Base-by-base conservation (phyloP, 2,113 vertebrate genomes). In the Channa maculata region DNA sequence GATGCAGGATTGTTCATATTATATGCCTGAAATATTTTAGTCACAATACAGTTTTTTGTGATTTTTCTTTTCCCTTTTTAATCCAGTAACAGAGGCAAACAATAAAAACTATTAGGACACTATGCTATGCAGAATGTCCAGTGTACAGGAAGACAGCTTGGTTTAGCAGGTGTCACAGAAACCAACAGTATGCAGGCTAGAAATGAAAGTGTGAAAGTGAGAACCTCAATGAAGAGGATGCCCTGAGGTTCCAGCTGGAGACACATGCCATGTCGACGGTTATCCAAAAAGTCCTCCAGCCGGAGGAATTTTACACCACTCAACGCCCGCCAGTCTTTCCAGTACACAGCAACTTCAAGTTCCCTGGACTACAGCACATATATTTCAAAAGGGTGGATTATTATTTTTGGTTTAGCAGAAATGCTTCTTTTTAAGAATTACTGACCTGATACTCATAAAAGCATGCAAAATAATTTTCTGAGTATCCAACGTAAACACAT, bases 271-370 rank as follows among this genome's bases (percentile, higher is more conserved):
- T 96, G 96, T 14, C 95, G 90, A 34, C 92, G 91, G 1, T 97
- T 97, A 80, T 97, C 96, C 57, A 98, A 94, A 82, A 97, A 97
- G 81, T 97, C 96, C 78, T 97, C 97, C 24, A 98, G 88, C 33
- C 95, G 94, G 86, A 98, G 80, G 59, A 97, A 97, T 76, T 95
- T 95, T 71, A 98, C 87, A 0, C 94, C 97, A 9, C 96, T 95
- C 0, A 98, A 83, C 3, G 95, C 94, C 45, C 96, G 89, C 96
- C 96, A 97, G 88, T 97, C 97, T 10, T 89, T 93, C 96, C 97
- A 96, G 36, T 89, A 96, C 52, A 96, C 77, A 0, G 93, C 91
- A 0, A 98, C 90, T 79, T 98, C 96, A 78, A 98, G 88, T 86
- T 98, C 97, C n/a, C 97, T 95, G 45, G 96, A 96, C 97, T 98